phyloP scores from a whole-genome alignment of 2,797 vertebrate genomes.

The Sebastes glaucus region DNA sequence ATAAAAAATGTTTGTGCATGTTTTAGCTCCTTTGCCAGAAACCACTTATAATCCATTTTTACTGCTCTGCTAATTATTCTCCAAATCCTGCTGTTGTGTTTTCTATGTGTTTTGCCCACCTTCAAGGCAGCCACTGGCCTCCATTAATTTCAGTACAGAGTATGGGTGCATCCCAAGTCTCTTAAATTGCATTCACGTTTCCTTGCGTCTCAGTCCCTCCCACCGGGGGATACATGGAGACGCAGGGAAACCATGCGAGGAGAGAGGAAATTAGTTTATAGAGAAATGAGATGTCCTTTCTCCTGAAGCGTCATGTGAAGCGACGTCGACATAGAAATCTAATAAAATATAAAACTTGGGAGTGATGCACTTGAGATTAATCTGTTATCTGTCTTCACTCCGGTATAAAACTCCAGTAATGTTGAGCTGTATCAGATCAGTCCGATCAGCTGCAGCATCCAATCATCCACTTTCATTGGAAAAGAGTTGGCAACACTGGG shows the following conservation, averaged over 20 bases:
- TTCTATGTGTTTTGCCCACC: not conserved
- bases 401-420: too few relatives aligned
- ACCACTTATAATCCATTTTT: not conserved
- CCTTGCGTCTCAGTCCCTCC: too few relatives aligned
- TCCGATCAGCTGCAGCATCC: not conserved
- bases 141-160: not conserved
- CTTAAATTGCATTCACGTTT: too few relatives aligned
- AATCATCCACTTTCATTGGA: not conserved
- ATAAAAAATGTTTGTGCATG: not conserved
- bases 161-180: too few relatives aligned
- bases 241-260: too few relatives aligned
- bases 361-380: not conserved
- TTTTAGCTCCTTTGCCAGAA: not conserved
- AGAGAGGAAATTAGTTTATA: too few relatives aligned
- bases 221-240: too few relatives aligned
- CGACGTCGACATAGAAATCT: not conserved
- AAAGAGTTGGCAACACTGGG: not conserved
- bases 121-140: not conserved
- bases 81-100: not conserved
- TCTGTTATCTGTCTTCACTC: too few relatives aligned
- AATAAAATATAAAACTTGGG: not conserved
- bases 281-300: too few relatives aligned
- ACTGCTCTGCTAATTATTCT: not conserved
- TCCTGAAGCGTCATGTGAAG: not conserved
- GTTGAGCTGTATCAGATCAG: too few relatives aligned